phyloP scores from a whole-genome alignment of 1,140 invertebrate species.

The Melanaphis sacchari region DNA sequence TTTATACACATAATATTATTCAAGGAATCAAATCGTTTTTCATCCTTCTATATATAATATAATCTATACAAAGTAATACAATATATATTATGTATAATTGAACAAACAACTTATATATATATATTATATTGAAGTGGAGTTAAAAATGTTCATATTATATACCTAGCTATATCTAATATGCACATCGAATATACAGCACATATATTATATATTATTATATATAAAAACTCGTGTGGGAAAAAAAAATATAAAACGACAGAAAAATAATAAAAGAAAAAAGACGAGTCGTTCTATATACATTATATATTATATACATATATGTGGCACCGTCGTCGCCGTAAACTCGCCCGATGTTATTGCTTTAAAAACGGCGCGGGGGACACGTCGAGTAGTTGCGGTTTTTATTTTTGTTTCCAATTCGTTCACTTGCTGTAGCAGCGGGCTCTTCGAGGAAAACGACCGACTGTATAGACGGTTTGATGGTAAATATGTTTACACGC shows the following conservation, averaged over 20 bases:
- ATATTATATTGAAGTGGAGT: background rate
- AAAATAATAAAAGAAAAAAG: background rate
- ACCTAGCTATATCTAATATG: background rate
- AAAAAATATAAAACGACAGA: background rate
- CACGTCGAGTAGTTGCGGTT: background rate
- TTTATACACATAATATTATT: background rate
- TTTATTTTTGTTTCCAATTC: conserved; percentile 51
- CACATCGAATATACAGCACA: background rate
- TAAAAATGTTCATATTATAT: background rate
- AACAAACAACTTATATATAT: background rate
- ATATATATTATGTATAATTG: background rate
- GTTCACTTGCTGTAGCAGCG: conserved; percentile 19
- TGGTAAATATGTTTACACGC: background rate
- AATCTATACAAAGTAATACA: background rate
- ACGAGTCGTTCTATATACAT: background rate
- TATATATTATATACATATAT: background rate
- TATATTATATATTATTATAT: background rate
- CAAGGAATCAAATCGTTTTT: conserved; percentile 4
- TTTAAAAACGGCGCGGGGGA: background rate
- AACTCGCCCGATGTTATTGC: background rate
- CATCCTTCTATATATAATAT: background rate
- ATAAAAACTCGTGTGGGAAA: background rate
- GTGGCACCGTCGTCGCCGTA: background rate
- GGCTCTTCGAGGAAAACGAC: background rate
- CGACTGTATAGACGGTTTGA: background rate